These are phyloP conservation scores for Amblyornis subalaris DNA, from an alignment of 2,113 vertebrate genomes.

Conservation along the genomic window DNA sequence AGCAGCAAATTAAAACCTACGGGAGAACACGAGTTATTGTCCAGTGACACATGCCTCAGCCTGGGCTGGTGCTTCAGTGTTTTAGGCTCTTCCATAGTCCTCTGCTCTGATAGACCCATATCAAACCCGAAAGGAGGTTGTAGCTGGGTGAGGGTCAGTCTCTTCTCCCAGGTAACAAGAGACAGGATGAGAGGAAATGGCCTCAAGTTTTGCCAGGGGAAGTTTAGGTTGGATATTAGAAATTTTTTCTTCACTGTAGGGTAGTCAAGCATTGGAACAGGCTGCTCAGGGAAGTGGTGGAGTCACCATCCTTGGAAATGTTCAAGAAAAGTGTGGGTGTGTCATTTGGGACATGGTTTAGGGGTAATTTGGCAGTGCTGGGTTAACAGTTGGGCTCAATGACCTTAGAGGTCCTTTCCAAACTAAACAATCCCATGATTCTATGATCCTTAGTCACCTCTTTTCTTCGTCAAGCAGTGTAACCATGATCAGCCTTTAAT, in stretches of 20 bases:
- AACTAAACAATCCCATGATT: neutral
- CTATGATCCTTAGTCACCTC: neutral
- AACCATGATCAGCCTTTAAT: neutral
- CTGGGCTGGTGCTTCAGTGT: fast-evolving
- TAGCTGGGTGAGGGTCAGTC: neutral
- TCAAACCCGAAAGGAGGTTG: neutral
- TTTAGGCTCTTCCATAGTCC: neutral
- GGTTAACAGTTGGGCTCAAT: neutral
- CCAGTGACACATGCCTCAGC: neutral
- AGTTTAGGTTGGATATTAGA: neutral
- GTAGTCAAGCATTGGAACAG: neutral
- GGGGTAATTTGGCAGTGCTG: neutral
- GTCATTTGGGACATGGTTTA: neutral
- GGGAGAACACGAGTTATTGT: neutral
- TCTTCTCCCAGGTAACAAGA: neutral
- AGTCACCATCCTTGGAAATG: neutral
- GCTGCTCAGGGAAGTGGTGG: neutral
- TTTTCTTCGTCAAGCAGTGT: neutral
- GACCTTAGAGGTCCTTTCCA: neutral
- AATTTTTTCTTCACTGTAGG: neutral
- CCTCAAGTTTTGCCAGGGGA: neutral
- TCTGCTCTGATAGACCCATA: neutral
- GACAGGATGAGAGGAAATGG: neutral
- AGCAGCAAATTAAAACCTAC: neutral
- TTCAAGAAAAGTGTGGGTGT: neutral